These are phyloP conservation scores for Nymphalis polychloros DNA, from an alignment of 2,888 invertebrate species.

Conservation along the genomic window DNA sequence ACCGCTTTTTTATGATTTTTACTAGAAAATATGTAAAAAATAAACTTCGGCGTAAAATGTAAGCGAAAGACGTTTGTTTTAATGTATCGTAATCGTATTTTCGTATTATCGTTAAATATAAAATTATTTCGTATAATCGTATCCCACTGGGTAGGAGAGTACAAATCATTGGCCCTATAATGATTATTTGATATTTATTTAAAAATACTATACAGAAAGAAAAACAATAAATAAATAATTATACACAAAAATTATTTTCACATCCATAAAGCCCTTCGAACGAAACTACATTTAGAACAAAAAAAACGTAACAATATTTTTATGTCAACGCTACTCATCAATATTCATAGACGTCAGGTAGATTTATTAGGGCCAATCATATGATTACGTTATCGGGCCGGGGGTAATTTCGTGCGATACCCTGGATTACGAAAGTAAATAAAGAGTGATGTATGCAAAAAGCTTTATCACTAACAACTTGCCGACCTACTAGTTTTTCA, in stretches of 20 bases:
- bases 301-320: constrained; percentile 11
- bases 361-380: constrained; percentile 63
- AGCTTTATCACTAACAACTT: constrained; percentile 3
- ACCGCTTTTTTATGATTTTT: no score
- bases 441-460: constrained; percentile 17
- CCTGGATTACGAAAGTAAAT: constrained; percentile 24
- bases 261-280: background rate
- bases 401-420: constrained; percentile 17
- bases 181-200: no score
- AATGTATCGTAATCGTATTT: no score
- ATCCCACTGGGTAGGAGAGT: no score
- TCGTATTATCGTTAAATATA: no score
- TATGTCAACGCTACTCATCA: constrained; percentile 48
- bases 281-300: background rate
- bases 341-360: constrained; percentile 66
- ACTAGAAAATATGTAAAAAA: no score
- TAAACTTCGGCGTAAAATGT: no score
- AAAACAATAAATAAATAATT: background rate
- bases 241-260: no score
- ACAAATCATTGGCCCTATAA: no score
- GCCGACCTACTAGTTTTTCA: background rate
- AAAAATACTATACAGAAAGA: background rate
- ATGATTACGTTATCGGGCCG: constrained; percentile 51
- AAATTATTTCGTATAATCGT: no score
- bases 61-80: no score